phyloP scores from a whole-genome alignment of 1,140 invertebrate genomes.

The Carcinoscorpius rotundicauda region DNA sequence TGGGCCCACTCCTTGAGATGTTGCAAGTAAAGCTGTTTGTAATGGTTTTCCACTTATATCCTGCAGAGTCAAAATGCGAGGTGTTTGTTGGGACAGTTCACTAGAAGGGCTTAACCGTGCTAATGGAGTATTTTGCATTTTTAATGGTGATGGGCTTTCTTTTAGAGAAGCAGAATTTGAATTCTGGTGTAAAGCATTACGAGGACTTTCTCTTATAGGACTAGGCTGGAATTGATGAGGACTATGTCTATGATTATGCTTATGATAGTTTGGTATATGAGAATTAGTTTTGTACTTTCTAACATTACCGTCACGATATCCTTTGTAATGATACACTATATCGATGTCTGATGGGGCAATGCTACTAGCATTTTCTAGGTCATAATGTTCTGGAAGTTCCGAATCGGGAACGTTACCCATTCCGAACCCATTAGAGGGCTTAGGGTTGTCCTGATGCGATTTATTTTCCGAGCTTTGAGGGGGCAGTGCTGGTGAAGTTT shows the following conservation, averaged over 20 bases:
- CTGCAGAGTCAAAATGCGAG: conserved; percentile 76
- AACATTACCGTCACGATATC: conserved; percentile 61
- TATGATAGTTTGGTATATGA: conserved; percentile 30
- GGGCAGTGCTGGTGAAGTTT: conserved; percentile 48
- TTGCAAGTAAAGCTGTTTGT: conserved; percentile 72
- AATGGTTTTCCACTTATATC: conserved; percentile 85
- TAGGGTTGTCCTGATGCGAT: conserved; percentile 26
- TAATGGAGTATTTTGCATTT: conserved; percentile 68
- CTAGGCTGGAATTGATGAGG: conserved; percentile 40
- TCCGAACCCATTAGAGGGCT: conserved; percentile 28
- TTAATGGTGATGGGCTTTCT: conserved; percentile 35
- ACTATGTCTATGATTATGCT: conserved; percentile 31
- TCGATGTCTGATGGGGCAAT: conserved; percentile 96
- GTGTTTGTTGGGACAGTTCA: conserved; percentile 78
- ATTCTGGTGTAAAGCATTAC: conserved; percentile 27
- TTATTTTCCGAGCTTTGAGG: conserved; percentile 36
- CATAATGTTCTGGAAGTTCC: conserved; percentile 88
- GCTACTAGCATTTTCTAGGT: conserved; percentile 90
- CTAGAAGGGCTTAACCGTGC: conserved; percentile 80
- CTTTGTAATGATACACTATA: conserved; percentile 92
- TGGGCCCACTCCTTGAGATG: conserved; percentile 47
- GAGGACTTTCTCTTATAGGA: conserved; percentile 37
- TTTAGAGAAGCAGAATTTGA: conserved; percentile 35
- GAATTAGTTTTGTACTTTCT: conserved; percentile 57
- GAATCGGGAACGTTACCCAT: conserved; percentile 49